Base-by-base conservation (phyloP, 37 sponge, comb jelly and placozoan species). In the Geodia barretti region DNA sequence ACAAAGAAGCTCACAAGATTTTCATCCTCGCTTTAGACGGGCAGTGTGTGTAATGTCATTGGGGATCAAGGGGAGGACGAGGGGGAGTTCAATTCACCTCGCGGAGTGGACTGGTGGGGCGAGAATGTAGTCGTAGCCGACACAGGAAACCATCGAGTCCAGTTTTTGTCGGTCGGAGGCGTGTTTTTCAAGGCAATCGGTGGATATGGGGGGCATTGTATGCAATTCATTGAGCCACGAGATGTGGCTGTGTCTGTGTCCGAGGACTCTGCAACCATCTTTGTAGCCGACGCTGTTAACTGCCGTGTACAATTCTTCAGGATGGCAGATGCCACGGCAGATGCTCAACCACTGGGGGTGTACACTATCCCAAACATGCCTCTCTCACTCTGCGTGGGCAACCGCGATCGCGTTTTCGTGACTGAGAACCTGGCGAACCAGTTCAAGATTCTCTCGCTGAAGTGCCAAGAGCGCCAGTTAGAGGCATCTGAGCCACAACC, bases 61-160 rank as follows among this genome's bases (percentile, higher is more conserved):
- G 75, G 75, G 11, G 33, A 58, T 8, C 35, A 60, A 59, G 75
- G 75, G 1, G 31, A 68, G 21, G 36, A 31, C 2, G 35, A 69
- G 0, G 35, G 29, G 5, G 37, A 79, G 70, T 39, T 79, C 60
- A 79, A 69, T 4, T 79, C 69, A 17, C 59, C 70, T 41, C 30
- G 70, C 5, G 80, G 80, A 24, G n/a, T n/a, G n/a, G 37, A 79
- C 60, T n/a, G n/a, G n/a, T n/a, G n/a, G n/a, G 80, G 70, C 21
- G 34, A 42, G 17, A 24, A 69, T 5, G 47, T 69, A 11, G 70
- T 69, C 31, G 80, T 68, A 31, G n/a, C n/a, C n/a, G 70, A 79
- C 23, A 69, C 28, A 24, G 58, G 47, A 19, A 79, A 79, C 80
- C 58, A 79, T 40, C 80, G 80, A 21, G 29, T 79, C 34, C 70